phyloP scores from a whole-genome alignment of 2,113 vertebrate genomes.

The Percina caprodes region DNA sequence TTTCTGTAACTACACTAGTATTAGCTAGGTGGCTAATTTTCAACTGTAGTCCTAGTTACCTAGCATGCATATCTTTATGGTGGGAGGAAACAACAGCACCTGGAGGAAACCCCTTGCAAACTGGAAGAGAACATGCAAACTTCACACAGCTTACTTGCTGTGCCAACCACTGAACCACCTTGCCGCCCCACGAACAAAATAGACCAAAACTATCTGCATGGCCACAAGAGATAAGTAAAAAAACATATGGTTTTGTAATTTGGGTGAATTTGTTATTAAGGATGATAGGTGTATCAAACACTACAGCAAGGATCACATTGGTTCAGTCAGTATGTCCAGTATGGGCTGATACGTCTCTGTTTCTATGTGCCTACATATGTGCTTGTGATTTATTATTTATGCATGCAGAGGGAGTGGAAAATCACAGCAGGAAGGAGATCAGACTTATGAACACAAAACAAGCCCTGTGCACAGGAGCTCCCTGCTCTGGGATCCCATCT shows the following conservation, averaged over 20 bases:
- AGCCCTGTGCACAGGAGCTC: conserved; percentile 50
- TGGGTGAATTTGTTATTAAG: background rate
- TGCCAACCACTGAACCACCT: too few species aligned
- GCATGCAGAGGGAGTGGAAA: conserved; percentile 48
- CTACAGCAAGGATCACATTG: background rate
- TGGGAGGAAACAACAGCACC: too few species aligned
- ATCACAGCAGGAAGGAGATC: conserved; percentile 52
- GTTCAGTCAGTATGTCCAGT: background rate
- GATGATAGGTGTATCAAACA: background rate
- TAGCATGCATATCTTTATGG: too few species aligned
- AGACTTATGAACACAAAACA: conserved; percentile 59
- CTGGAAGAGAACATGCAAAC: too few species aligned
- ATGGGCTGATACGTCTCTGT: background rate
- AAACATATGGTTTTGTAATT: background rate
- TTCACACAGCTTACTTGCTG: too few species aligned
- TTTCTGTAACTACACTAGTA: too few species aligned
- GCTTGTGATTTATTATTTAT: conserved; percentile 45
- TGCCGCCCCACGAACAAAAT: background rate
- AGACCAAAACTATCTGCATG: background rate
- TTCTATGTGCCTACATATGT: conserved; percentile 17
- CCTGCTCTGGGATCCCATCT: conserved; percentile 59
- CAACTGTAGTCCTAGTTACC: too few species aligned
- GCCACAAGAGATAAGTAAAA: background rate
- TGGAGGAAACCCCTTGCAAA: too few species aligned
- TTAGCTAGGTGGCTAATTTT: too few species aligned